Evolutionary conservation across 2,797 vertebrate genomes (phyloP).

Genomic region (Trachops cirrhosus): DNA sequence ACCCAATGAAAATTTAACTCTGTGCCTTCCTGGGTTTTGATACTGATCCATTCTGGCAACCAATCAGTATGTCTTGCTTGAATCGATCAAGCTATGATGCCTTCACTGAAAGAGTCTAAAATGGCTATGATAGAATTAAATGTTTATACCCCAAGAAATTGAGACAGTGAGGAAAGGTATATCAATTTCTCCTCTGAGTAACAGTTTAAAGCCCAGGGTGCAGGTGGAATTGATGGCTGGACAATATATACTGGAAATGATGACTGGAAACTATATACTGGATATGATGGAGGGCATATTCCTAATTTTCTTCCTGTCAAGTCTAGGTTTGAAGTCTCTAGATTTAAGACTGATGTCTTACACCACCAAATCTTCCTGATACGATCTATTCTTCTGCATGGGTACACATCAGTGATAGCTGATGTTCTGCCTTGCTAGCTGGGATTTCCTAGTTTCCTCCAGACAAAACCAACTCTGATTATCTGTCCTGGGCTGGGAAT

Average conservation of each 20-base stretch:
- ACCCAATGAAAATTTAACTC: not conserved
- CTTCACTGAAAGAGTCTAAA: not conserved
- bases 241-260: too few relatives aligned
- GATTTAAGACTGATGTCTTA: not conserved
- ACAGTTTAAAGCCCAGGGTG: not conserved
- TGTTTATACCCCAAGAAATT: not conserved
- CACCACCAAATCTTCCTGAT: not conserved
- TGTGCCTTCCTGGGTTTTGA: not conserved
- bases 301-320: not conserved
- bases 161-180: not conserved
- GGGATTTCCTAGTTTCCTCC: not conserved
- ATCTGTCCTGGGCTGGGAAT: not conserved
- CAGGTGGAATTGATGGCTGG: not conserved
- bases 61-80: not conserved
- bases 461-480: not conserved
- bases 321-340: not conserved
- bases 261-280: not conserved
- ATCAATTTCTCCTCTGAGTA: not conserved
- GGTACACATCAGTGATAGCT: not conserved
- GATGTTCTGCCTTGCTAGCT: not conserved
- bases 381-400: not conserved
- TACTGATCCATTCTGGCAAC: not conserved
- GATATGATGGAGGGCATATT: not conserved
- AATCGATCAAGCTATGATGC: not conserved
- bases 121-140: not conserved